A percentile compares a stretch with the other conserved stretches of the same genome.
phyloP scores from a whole-genome alignment of 2,797 vertebrate species.

The Triplophysa bombifrons region DNA sequence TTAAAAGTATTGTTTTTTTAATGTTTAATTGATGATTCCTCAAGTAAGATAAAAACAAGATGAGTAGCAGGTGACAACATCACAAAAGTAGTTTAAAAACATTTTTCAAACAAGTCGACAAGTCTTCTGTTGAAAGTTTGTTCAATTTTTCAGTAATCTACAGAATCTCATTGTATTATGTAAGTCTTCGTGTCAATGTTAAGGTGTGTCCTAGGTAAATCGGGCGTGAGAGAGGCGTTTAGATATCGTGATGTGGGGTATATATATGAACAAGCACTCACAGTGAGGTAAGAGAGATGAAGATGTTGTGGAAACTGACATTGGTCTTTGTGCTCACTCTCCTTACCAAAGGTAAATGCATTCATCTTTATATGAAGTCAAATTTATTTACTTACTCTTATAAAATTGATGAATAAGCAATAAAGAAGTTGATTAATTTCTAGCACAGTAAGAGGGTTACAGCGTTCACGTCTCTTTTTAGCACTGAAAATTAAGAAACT shows the following conservation, averaged over 20 bases:
- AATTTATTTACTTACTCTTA: neutral
- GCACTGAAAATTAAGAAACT: neutral
- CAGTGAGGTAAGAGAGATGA: neutral
- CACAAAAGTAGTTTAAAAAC: neutral
- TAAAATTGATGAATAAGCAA: neutral
- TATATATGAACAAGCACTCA: neutral
- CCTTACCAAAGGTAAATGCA: slow-evolving; percentile 28
- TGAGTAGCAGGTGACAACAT: too few species aligned
- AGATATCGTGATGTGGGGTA: neutral
- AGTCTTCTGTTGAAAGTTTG: neutral
- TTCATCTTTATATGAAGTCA: neutral
- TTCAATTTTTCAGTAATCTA: neutral
- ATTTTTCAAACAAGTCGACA: too few species aligned
- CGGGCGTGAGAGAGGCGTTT: neutral
- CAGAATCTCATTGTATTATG: neutral
- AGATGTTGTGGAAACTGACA: slow-evolving; percentile 32
- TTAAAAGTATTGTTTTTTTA: too few species aligned
- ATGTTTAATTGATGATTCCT: too few species aligned
- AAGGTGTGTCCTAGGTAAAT: neutral
- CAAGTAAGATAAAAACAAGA: too few species aligned
- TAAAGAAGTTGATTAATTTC: neutral
- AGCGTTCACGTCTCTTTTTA: too few species aligned
- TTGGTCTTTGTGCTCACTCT: slow-evolving; percentile 20
- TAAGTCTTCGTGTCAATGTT: neutral
- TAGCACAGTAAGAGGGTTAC: neutral